These are phyloP conservation scores for Drosophila greeni DNA, from an alignment of 2,888 invertebrate species.

Conservation along the genomic window DNA sequence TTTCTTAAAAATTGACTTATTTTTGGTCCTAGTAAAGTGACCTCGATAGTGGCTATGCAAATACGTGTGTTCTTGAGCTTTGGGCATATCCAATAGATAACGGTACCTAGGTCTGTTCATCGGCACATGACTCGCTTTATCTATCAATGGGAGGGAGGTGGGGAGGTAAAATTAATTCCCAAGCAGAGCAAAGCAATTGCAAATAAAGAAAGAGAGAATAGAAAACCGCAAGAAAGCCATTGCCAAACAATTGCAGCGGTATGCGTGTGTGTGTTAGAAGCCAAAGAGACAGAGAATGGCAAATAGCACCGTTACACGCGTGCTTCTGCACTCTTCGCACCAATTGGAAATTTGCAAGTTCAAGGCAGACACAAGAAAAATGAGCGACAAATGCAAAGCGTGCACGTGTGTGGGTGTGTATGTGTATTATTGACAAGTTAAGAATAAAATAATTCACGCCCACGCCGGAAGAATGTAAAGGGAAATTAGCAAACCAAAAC, in stretches of 20 bases:
- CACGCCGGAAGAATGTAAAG: slow-evolving; percentile 49
- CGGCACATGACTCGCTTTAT: slow-evolving; percentile 59
- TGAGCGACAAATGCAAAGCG: slow-evolving; percentile 23
- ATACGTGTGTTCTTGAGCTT: slow-evolving; percentile 21
- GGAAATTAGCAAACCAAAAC: slow-evolving; percentile 41
- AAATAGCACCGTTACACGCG: slow-evolving; percentile 12
- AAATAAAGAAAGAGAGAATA: slow-evolving; percentile 15
- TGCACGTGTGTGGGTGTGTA: slow-evolving; percentile 1
- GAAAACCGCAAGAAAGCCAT: slow-evolving; percentile 26
- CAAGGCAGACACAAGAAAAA: slow-evolving; percentile 49
- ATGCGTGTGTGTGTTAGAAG: slow-evolving; percentile 14
- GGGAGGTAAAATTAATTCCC: slow-evolving; percentile 52
- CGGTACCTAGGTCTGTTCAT: slow-evolving; percentile 31
- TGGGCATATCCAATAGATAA: slow-evolving; percentile 50
- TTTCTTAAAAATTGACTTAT: not conserved
- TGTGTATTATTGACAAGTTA: slow-evolving; percentile 23
- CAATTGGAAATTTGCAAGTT: slow-evolving; percentile 49
- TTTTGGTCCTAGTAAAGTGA: slow-evolving; percentile 3
- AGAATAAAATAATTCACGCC: slow-evolving; percentile 54
- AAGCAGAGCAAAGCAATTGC: slow-evolving; percentile 24
- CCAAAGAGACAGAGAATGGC: not conserved
- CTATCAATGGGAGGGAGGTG: slow-evolving; percentile 21
- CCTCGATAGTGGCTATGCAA: slow-evolving; percentile 19
- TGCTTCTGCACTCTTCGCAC: slow-evolving; percentile 10
- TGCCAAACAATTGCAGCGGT: slow-evolving; percentile 28